A percentile compares a stretch with the other conserved stretches of the same genome.
phyloP scores from a whole-genome alignment of 2,113 vertebrate genomes.

The Misgurnus mizolepis region DNA sequence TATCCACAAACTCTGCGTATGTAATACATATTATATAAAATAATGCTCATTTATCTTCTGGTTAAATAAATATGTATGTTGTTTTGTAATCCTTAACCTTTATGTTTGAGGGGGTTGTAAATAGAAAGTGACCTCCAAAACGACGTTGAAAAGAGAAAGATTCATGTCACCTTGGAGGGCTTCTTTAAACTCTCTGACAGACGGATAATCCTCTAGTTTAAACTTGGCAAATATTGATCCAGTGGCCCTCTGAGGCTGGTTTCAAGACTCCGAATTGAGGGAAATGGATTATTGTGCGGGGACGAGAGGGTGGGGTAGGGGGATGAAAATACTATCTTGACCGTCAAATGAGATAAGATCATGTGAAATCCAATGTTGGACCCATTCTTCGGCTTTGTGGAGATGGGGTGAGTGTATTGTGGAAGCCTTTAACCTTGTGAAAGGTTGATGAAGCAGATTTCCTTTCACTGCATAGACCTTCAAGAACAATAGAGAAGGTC shows the following conservation, averaged over 20 bases:
- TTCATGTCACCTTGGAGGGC: slow-evolving; percentile 76
- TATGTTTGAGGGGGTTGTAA: background rate
- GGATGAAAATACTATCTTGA: slow-evolving; percentile 67
- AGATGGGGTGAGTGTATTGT: slow-evolving; percentile 46
- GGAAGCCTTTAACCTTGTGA: slow-evolving; percentile 55
- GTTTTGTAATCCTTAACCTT: background rate
- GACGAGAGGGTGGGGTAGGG: slow-evolving; percentile 58
- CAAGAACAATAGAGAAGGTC: slow-evolving; percentile 45
- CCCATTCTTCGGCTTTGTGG: slow-evolving; percentile 52
- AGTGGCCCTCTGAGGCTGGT: slow-evolving; percentile 66
- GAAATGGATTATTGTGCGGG: slow-evolving; percentile 74
- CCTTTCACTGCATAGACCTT: slow-evolving; percentile 47
- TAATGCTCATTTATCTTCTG: background rate
- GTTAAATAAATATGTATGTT: background rate
- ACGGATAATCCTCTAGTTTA: slow-evolving; percentile 81
- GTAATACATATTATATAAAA: no score
- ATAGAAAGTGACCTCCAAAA: slow-evolving; percentile 71
- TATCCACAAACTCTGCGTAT: no score
- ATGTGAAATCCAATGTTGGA: slow-evolving; percentile 55
- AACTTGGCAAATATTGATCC: slow-evolving; percentile 83
- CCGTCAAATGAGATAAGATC: slow-evolving; percentile 67
- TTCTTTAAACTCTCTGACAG: slow-evolving; percentile 74
- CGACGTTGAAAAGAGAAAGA: slow-evolving; percentile 68
- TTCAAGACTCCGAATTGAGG: slow-evolving; percentile 72
- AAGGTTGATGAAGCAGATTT: slow-evolving; percentile 52